Base-by-base conservation (phyloP, 2,113 vertebrate species). In the Larimichthys polyactis region DNA sequence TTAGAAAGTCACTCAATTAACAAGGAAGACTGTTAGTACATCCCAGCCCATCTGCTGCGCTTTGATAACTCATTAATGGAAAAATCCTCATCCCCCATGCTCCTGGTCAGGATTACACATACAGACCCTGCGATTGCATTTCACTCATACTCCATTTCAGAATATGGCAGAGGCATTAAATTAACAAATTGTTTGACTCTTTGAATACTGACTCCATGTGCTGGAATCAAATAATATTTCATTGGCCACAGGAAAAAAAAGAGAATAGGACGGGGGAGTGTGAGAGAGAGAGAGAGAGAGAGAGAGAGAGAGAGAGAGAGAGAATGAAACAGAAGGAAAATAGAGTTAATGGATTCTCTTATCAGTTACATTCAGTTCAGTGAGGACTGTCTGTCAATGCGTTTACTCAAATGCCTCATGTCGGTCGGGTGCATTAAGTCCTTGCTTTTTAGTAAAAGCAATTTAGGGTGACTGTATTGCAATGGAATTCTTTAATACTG, bases 1-100 rank as follows among this genome's bases (percentile, higher is more conserved):
- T 92, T 92, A 91, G 82, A 92, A 92, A 92, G 83, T 91, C 87
- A 82, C 92, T 95, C 89, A 93, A 93, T 95, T 94, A 94, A 91
- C 87, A 81, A 90, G 87, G 70, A 91, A 84, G 52, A 90, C 75
- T 89, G 91, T 91, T 91, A 79, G 91, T 87, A 94, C 90, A 93
- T 90, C 86, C 79, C 86, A 71, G 70, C 77, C 92, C 95, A 95
- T 95, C 94, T 95, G 94, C 90, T 90, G 70, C 14, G 81, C 91
- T 93, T 92, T 94, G 94, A 96, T 95, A 94, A 95, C 86, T 92
- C 90, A 94, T 95, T 95, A 94, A 94, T 93, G 87, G 82, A 58
- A 82, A 92, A 91, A 90, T 85, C 87, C 87, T 88, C 90, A 89
- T 89, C 90, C 88, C 74, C 75, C 67, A 66, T 82, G 90, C 93